These are phyloP conservation scores for Argopecten irradians DNA, from an alignment of 1,140 invertebrate genomes.

Conservation along the genomic window DNA sequence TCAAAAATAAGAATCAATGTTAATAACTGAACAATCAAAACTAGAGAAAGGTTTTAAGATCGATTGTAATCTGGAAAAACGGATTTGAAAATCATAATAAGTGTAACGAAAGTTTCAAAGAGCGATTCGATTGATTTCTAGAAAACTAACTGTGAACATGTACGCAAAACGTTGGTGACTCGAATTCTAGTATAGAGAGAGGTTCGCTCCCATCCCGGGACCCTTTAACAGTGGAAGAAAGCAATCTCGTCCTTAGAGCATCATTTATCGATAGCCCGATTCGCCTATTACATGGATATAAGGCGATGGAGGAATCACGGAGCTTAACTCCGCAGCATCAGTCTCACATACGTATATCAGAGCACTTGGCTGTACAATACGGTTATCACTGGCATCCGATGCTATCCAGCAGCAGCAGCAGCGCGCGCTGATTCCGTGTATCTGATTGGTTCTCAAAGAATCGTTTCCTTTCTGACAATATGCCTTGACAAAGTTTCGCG, in stretches of 20 bases:
- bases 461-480: background rate
- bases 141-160: too few species aligned
- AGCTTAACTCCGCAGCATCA: background rate
- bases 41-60: too few species aligned
- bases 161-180: too few species aligned
- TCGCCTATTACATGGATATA: background rate
- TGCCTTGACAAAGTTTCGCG: background rate
- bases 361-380: background rate
- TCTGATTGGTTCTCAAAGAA: background rate
- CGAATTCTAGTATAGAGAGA: background rate
- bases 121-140: too few species aligned
- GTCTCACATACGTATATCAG: background rate
- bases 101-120: too few species aligned
- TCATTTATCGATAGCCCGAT: background rate
- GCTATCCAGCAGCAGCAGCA: background rate
- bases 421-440: background rate
- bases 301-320: background rate
- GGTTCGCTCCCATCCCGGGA: background rate
- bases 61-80: too few species aligned
- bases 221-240: background rate
- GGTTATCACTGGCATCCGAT: background rate
- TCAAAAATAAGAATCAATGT: too few species aligned
- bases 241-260: background rate
- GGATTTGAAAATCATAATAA: too few species aligned
- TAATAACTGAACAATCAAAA: too few species aligned